phyloP scores from a whole-genome alignment of 2,797 vertebrate species.

The Rhinoraja longicauda region DNA sequence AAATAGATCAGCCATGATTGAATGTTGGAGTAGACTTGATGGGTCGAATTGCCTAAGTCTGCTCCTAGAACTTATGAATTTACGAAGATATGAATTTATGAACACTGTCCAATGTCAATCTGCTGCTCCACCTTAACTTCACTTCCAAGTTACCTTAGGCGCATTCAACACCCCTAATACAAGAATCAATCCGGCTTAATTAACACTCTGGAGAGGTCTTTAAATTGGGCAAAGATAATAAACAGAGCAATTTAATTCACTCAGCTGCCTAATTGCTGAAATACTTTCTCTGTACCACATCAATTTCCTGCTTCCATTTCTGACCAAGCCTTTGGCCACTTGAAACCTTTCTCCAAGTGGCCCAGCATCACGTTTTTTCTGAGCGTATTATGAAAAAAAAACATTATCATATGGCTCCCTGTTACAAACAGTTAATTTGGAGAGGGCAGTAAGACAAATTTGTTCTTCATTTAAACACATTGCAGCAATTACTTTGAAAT shows the following conservation, averaged over 20 bases:
- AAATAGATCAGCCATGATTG: too few relatives aligned
- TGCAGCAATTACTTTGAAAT: not conserved
- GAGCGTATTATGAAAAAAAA: too few relatives aligned
- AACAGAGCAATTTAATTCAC: not conserved
- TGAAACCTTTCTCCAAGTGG: too few relatives aligned
- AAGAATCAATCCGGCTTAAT: not conserved
- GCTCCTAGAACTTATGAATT: too few relatives aligned
- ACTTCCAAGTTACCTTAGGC: not conserved
- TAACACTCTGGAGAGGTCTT: not conserved
- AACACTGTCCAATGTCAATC: not conserved
- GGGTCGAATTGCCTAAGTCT: too few relatives aligned
- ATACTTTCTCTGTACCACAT: not conserved
- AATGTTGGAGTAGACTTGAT: too few relatives aligned
- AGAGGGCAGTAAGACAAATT: slow-evolving; percentile 5
- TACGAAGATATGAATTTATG: too few relatives aligned
- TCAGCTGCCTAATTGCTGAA: too few relatives aligned
- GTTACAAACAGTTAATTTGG: not conserved
- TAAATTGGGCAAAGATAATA: not conserved
- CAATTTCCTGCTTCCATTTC: not conserved
- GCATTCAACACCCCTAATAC: too few relatives aligned
- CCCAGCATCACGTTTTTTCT: too few relatives aligned
- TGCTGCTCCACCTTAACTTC: not conserved
- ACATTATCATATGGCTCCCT: too few relatives aligned
- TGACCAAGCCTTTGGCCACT: not conserved
- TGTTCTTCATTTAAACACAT: not conserved